Conservation (phyloP, 2,797 vertebrate species). For the Rachycentron canadum region DNA sequence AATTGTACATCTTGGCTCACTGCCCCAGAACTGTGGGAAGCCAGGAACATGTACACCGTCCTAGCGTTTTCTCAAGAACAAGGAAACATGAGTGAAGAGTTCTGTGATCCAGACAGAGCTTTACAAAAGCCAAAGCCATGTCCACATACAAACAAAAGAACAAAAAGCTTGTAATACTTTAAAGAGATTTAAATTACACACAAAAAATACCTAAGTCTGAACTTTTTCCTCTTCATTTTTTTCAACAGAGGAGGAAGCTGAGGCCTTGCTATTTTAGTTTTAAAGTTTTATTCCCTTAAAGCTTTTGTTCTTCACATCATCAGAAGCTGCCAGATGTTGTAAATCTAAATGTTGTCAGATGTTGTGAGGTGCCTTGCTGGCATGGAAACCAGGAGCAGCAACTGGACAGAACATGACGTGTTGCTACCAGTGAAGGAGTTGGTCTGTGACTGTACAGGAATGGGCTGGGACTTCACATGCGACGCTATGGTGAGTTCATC, state of each 20-base stretch:
- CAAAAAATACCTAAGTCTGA: no score
- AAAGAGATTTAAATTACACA: no score
- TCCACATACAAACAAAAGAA: constrained; percentile 72
- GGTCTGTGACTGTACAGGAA: not conserved
- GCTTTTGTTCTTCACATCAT: not conserved
- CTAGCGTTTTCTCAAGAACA: constrained; percentile 76
- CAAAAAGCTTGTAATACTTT: no score
- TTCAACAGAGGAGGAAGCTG: not conserved
- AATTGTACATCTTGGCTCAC: constrained; percentile 78
- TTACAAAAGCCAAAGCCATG: constrained; percentile 82
- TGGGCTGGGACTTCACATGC: not conserved
- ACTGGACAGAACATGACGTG: no score
- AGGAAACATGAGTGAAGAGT: constrained; percentile 80
- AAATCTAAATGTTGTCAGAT: no score
- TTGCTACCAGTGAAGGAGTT: no score
- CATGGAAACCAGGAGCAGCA: no score
- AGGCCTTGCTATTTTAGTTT: not conserved
- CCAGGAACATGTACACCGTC: constrained; percentile 88
- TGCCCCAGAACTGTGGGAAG: constrained; percentile 78
- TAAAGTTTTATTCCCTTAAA: not conserved
- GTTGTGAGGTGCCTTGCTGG: no score
- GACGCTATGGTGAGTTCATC: not conserved
- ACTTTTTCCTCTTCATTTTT: no score
- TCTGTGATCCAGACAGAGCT: constrained; percentile 80
- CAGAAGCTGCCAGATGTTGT: no score